These are phyloP conservation scores for Coregonus sp. DNA, from an alignment of 2,797 vertebrate species.

Conservation along the genomic window DNA sequence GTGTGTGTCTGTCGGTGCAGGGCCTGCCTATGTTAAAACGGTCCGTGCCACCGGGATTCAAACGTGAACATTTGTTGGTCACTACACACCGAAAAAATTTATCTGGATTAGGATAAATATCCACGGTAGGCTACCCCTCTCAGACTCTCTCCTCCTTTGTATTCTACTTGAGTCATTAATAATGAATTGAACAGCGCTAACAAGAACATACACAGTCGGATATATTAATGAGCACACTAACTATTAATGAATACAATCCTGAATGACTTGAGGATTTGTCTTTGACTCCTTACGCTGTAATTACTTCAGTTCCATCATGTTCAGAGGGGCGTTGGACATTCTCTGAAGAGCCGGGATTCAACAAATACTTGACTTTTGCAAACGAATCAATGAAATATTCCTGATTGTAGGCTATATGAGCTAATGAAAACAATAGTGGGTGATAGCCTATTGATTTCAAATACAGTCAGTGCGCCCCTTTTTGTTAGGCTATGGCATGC, in stretches of 20 bases:
- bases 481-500: neutral
- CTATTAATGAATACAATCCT: conserved; percentile 47
- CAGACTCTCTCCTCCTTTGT: conserved; percentile 50
- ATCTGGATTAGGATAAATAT: neutral
- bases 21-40: conserved; percentile 1
- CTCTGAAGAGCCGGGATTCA: neutral
- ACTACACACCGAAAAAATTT: neutral
- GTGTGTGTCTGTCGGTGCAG: neutral
- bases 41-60: neutral
- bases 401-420: neutral
- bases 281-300: conserved; percentile 28
- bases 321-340: neutral
- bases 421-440: conserved; percentile 30
- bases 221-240: conserved; percentile 59
- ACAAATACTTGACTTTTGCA: neutral
- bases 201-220: conserved; percentile 60
- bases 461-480: conserved; percentile 30
- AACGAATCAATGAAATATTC: neutral
- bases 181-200: conserved; percentile 68
- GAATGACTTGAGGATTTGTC: conserved; percentile 36
- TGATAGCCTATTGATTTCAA: conserved; percentile 50
- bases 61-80: neutral
- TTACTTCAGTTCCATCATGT: conserved; percentile 22
- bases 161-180: conserved; percentile 65
- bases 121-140: neutral